These are phyloP conservation scores for Hapalemur alaotrensis DNA, from an alignment of 2,797 vertebrate species.

Conservation along the genomic window DNA sequence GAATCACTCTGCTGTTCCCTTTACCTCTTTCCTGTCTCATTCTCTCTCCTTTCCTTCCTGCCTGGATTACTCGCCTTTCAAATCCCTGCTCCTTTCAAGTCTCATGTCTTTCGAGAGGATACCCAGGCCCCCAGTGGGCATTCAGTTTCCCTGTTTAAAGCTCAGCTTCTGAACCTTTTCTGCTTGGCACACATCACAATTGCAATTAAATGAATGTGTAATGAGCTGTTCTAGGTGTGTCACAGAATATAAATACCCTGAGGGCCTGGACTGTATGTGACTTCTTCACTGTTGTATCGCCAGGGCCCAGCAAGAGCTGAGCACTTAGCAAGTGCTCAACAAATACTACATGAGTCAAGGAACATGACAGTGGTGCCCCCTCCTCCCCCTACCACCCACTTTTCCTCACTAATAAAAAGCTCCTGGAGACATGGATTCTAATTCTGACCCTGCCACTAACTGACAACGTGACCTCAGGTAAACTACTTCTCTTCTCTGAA, in stretches of 20 bases:
- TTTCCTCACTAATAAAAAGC: background rate
- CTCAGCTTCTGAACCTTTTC: background rate
- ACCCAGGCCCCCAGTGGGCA: background rate
- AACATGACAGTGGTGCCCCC: background rate
- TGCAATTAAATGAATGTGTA: background rate
- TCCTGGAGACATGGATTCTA: background rate
- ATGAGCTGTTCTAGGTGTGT: background rate
- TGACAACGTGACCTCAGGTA: background rate
- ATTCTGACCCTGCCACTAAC: background rate
- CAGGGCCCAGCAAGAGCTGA: background rate
- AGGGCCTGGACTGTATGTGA: background rate
- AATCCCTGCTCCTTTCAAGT: background rate
- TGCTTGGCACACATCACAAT: background rate
- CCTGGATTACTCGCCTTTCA: background rate
- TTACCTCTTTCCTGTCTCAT: background rate
- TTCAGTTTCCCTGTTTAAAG: background rate
- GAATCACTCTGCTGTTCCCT: background rate
- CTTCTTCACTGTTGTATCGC: background rate
- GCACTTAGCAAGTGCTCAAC: background rate
- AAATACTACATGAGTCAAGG: background rate
- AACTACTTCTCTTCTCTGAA: background rate
- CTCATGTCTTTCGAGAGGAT: background rate
- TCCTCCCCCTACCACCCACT: too few relatives aligned
- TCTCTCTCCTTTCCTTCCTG: background rate
- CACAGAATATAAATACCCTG: background rate